Evolutionary conservation across 2,888 invertebrate genomes (phyloP).

Genomic region (Margaritifera margaritifera): DNA sequence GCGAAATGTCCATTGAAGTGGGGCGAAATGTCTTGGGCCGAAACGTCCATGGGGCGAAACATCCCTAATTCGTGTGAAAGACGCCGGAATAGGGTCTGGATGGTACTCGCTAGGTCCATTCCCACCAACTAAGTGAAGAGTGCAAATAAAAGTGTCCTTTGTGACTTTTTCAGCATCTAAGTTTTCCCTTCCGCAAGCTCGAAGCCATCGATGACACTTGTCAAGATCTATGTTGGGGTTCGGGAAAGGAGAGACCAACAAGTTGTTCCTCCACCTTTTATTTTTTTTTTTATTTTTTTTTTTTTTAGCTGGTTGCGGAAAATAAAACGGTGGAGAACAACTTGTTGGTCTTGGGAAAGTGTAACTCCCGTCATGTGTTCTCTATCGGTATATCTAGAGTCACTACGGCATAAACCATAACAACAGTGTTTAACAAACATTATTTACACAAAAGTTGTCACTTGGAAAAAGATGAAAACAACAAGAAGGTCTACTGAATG

Average conservation of each 20-base stretch:
- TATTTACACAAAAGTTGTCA: no score
- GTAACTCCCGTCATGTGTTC: constrained; percentile 17
- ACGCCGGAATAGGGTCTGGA: constrained; percentile 20
- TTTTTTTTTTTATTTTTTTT: no score
- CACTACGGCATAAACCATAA: constrained; percentile 24
- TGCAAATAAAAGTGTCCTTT: constrained; percentile 22
- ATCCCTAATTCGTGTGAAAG: no score
- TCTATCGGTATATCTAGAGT: constrained; percentile 15
- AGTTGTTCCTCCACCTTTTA: no score
- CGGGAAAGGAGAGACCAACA: constrained; percentile 14
- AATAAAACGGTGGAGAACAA: no score
- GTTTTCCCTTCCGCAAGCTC: constrained; percentile 10
- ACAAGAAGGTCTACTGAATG: no score
- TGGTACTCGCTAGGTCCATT: constrained; percentile 13
- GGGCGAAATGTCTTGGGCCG: no score
- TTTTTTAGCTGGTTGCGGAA: no score
- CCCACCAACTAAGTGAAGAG: constrained; percentile 19
- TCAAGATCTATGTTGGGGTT: constrained; percentile 6
- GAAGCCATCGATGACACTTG: constrained; percentile 10
- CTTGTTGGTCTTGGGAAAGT: no score
- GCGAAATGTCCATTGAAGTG: no score
- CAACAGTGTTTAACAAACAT: constrained; percentile 25
- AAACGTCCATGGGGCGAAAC: no score
- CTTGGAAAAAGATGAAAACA: no score
- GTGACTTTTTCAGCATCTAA: constrained; percentile 3